These are phyloP conservation scores for Netta rufina DNA, from an alignment of 2,797 vertebrate species.

Conservation along the genomic window DNA sequence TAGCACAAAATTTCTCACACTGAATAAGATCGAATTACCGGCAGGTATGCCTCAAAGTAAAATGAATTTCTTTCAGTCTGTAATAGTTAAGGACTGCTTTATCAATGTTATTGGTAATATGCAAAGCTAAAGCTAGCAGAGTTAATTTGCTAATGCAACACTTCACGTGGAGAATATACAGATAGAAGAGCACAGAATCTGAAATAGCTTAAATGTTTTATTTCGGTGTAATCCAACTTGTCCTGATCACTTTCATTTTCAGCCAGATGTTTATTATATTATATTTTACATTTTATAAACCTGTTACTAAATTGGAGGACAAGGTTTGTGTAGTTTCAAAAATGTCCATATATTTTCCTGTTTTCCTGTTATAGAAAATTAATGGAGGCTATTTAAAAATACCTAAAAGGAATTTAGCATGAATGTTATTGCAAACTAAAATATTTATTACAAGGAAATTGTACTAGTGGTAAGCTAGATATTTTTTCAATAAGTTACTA, in stretches of 20 bases:
- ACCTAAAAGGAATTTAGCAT: conserved; percentile 29
- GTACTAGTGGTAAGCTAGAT: not conserved
- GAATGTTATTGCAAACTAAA: not conserved
- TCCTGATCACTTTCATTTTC: not conserved
- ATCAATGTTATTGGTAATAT: not conserved
- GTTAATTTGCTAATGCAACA: not conserved
- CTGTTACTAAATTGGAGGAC: not conserved
- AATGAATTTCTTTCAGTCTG: not conserved
- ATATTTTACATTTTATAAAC: not conserved
- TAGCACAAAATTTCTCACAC: not conserved
- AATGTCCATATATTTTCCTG: not conserved
- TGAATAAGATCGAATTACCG: not conserved
- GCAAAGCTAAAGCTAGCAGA: not conserved
- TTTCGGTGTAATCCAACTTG: not conserved
- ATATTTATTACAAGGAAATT: not conserved
- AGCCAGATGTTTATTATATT: not conserved
- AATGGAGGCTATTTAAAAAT: conserved; percentile 12
- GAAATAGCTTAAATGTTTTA: not conserved
- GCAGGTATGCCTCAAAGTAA: not conserved
- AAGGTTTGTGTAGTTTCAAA: not conserved
- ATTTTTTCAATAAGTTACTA: conserved; percentile 48
- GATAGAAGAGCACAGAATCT: not conserved
- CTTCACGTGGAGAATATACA: not conserved
- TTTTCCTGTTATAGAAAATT: conserved; percentile 12
- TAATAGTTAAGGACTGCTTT: not conserved